Percentiles rank a stretch among this genome's conserved stretches.
Evolutionary conservation across 2,797 vertebrate genomes (phyloP).

Genomic region (Hybognathus amarus): DNA sequence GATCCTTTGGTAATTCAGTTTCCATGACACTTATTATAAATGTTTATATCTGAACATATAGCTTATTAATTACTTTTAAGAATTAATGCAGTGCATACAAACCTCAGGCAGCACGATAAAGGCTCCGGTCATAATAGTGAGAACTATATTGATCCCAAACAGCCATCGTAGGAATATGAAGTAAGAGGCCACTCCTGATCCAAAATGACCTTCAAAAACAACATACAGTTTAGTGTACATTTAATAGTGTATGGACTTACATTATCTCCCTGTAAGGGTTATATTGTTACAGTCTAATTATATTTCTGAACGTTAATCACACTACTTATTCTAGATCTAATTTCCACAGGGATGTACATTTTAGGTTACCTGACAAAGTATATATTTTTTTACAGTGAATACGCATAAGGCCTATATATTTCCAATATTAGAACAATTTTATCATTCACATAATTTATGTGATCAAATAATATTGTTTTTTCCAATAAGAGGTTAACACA

Average conservation of each 20-base stretch:
- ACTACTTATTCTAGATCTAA: background rate
- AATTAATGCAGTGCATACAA: slow-evolving; percentile 54
- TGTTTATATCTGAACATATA: background rate
- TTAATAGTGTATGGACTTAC: background rate
- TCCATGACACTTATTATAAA: too few relatives aligned
- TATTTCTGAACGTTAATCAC: background rate
- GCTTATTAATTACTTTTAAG: background rate
- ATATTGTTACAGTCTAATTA: background rate
- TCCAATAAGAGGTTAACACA: too few relatives aligned
- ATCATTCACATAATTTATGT: background rate
- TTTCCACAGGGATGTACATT: background rate
- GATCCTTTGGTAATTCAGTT: too few relatives aligned
- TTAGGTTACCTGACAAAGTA: background rate
- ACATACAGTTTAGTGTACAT: background rate
- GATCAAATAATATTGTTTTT: background rate
- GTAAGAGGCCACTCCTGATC: slow-evolving; percentile 96
- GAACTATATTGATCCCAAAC: slow-evolving; percentile 96
- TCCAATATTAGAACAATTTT: background rate
- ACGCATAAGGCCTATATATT: background rate
- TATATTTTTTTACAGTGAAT: background rate
- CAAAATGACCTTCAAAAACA: slow-evolving; percentile 89
- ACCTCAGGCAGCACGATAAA: slow-evolving; percentile 98
- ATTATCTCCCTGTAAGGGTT: background rate
- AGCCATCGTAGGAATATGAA: slow-evolving; percentile 98
- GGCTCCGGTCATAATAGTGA: slow-evolving; percentile 93